Evolutionary conservation across 1,140 invertebrate genomes (phyloP).

Genomic region (Hermatobates lingyangjiaoensis): DNA sequence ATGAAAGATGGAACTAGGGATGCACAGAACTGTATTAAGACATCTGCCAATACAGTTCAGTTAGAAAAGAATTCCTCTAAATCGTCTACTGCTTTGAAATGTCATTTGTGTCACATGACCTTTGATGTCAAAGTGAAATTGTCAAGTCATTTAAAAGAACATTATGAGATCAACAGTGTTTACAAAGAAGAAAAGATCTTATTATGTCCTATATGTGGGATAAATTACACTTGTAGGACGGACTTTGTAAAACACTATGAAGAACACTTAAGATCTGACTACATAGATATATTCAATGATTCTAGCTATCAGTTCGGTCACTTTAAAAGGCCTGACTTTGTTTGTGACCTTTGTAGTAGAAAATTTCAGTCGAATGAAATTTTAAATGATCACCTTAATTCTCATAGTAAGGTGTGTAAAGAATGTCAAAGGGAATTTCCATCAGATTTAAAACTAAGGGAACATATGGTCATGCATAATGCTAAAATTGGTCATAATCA

Average conservation of each 20-base stretch:
- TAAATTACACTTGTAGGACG: not conserved
- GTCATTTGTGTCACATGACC: too few relatives aligned
- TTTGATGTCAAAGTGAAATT: too few relatives aligned
- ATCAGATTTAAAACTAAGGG: constrained; percentile 1
- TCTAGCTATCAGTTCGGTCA: not conserved
- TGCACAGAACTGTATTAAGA: too few relatives aligned
- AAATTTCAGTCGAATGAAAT: not conserved
- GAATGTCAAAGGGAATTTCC: not conserved
- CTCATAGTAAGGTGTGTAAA: not conserved
- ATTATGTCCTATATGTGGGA: not conserved
- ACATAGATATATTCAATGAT: not conserved
- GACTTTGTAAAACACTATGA: not conserved
- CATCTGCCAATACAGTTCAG: too few relatives aligned
- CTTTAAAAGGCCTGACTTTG: not conserved
- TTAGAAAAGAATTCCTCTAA: too few relatives aligned
- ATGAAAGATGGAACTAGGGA: too few relatives aligned
- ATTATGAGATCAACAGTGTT: too few relatives aligned
- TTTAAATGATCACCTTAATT: not conserved
- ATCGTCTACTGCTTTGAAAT: too few relatives aligned
- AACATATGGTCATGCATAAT: not conserved
- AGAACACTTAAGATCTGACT: not conserved
- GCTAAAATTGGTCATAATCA: not conserved
- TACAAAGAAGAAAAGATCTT: not conserved
- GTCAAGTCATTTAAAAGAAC: too few relatives aligned
- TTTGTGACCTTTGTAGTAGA: not conserved